A percentile compares a stretch with the other conserved stretches of the same genome.
These are phyloP conservation scores for Micropterix aruncella DNA, from an alignment of 2,888 invertebrate species.

Conservation along the genomic window DNA sequence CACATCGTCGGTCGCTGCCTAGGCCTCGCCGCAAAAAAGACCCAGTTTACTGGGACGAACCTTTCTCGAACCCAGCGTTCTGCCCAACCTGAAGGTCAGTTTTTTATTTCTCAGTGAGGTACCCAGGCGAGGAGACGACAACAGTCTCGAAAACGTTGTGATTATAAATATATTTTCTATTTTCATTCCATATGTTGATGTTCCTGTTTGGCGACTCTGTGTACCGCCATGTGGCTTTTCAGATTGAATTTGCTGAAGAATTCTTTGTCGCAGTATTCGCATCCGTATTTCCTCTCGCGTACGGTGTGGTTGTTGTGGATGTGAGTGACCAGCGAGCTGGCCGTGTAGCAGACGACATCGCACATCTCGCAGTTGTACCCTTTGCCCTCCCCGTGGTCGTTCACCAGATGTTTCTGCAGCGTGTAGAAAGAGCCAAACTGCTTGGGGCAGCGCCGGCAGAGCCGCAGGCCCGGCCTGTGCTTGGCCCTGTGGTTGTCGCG, in stretches of 20 bases:
- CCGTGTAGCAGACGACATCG: not conserved
- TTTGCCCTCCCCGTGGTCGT: not conserved
- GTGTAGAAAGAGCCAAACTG: not conserved
- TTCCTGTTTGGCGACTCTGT: no score
- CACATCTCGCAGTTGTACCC: not conserved
- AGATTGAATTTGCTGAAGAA: slow-evolving; percentile 15
- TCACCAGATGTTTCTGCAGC: not conserved
- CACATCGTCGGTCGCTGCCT: no score
- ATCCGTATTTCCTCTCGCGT: slow-evolving; percentile 19
- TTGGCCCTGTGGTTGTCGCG: not conserved
- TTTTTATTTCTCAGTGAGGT: no score
- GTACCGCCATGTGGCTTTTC: slow-evolving; percentile 18
- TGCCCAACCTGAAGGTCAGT: no score
- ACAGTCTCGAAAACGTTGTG: no score
- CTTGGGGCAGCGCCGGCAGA: not conserved
- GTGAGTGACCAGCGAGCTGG: not conserved
- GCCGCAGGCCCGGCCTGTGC: not conserved
- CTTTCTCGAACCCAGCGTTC: no score
- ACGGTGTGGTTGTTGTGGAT: not conserved
- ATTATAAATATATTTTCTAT: no score
- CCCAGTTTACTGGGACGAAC: no score
- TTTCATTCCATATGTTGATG: no score
- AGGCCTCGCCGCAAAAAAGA: no score
- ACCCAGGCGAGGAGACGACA: no score
- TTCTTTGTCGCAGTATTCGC: slow-evolving; percentile 22